Conservation (phyloP, 2,113 vertebrate genomes). For the Rallus limicola region DNA sequence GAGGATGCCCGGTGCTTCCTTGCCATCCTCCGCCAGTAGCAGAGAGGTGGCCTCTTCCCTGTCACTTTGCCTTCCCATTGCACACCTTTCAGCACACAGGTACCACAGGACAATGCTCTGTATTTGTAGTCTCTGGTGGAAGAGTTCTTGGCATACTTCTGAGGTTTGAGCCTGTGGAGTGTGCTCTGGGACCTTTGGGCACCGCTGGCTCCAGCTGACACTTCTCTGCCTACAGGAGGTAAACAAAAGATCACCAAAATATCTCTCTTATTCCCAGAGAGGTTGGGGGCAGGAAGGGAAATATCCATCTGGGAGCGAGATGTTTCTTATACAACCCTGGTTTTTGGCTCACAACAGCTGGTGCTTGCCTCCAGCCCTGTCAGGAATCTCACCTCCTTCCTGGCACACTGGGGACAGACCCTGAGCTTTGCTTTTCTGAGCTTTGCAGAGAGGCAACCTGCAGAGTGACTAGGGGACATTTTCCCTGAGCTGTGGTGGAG, state of each 20-base stretch:
- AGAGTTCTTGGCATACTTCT: neutral
- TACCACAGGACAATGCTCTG: neutral
- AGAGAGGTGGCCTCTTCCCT: neutral
- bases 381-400: fast-evolving
- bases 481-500: neutral
- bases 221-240: neutral
- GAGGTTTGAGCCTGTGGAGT: neutral
- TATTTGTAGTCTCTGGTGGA: neutral
- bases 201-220: neutral
- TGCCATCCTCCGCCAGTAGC: neutral
- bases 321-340: neutral
- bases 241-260: neutral
- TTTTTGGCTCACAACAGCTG: neutral
- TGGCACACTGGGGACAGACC: fast-evolving
- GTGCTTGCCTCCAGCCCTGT: neutral
- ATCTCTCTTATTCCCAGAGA: neutral
- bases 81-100: no score
- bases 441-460: neutral
- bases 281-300: no score
- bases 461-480: fast-evolving
- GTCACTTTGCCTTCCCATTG: fast-evolving
- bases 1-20: fast-evolving
- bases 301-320: neutral
- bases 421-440: neutral
- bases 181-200: neutral